Evolutionary conservation across 2,797 vertebrate species (phyloP), one percentile per base, ranked within the genome.

Genomic region (Coranthus polyacanthus): DNA sequence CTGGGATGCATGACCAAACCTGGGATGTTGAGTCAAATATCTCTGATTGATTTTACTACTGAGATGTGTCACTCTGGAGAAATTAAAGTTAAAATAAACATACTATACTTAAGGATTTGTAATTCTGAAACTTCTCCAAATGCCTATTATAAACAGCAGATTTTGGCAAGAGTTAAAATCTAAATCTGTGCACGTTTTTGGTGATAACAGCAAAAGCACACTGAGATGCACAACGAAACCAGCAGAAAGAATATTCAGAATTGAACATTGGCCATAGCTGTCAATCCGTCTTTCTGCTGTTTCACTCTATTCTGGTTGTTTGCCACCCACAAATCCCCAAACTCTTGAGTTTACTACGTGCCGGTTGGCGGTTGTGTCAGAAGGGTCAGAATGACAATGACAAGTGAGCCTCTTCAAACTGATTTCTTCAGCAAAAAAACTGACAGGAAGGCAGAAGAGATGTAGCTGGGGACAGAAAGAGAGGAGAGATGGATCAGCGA

Each of bases 341-440:
- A 44, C 71, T 57, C 68, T 39, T 26, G 41, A 20, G 76, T 26
- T 54, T 50, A 51, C 67, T 60, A 55, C 17, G 36, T 66, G 68
- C 38, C 37, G 39, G 29, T 37, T 64, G 42, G 56, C 36, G 44
- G 58, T 61, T 57, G 55, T 41, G 73, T 78, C 81, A 79, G 57
- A 52, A 52, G 66, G 70, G 54, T 61, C 54, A 57, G 57, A 76
- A 65, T 73, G 72, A 82, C 69, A 84, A 47, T 74, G 79, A 76
- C 47, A 29, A 32, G 34, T 37, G 58, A 72, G 58, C n/a, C 58
- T 66, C 69, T 74, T 76, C 53, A 68, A 83, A 71, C 74, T 70
- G 78, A 79, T 75, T 71, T 73, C 71, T 46, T 90, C 86, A 84
- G 86, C 82, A 86, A 63, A 75, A 69, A 42, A 54, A 39, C 75